Conservation (phyloP, 2,888 invertebrate species). For the Chloroclystis v-ata region DNA sequence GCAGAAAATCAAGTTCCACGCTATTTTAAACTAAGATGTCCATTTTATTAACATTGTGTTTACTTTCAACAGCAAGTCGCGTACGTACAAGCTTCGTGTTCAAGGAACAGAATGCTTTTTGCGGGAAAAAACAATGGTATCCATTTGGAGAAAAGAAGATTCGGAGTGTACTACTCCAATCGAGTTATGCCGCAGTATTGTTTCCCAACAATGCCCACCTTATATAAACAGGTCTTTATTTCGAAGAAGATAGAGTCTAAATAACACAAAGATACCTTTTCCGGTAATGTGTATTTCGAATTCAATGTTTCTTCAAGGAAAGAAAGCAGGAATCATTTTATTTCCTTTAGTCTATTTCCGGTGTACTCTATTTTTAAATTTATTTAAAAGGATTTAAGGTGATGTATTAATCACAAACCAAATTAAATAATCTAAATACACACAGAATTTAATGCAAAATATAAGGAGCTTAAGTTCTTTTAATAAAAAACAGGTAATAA, state of each 20-base stretch:
- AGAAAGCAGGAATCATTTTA: slow-evolving; percentile 7
- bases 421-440: too few species aligned
- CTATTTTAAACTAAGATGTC: too few species aligned
- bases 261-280: not conserved
- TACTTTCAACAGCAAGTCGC: not conserved
- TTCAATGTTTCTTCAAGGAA: slow-evolving; percentile 21
- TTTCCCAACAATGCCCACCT: slow-evolving; percentile 33
- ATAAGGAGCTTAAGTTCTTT: too few species aligned
- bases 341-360: slow-evolving; percentile 1
- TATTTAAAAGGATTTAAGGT: too few species aligned
- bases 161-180: slow-evolving; percentile 47
- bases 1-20: too few species aligned
- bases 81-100: slow-evolving; percentile 3
- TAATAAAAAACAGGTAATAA: too few species aligned
- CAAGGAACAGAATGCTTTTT: slow-evolving; percentile 47
- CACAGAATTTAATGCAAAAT: too few species aligned
- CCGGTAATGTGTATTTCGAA: slow-evolving; percentile 1
- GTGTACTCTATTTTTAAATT: not conserved
- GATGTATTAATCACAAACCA: too few species aligned
- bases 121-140: slow-evolving; percentile 60
- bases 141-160: slow-evolving; percentile 58
- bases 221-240: slow-evolving; percentile 27
- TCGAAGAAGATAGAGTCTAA: not conserved
- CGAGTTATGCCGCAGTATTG: slow-evolving; percentile 45
- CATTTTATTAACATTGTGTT: too few species aligned